These are phyloP conservation scores for Cheilosia pagana DNA, from an alignment of 2,888 invertebrate species.

Conservation along the genomic window DNA sequence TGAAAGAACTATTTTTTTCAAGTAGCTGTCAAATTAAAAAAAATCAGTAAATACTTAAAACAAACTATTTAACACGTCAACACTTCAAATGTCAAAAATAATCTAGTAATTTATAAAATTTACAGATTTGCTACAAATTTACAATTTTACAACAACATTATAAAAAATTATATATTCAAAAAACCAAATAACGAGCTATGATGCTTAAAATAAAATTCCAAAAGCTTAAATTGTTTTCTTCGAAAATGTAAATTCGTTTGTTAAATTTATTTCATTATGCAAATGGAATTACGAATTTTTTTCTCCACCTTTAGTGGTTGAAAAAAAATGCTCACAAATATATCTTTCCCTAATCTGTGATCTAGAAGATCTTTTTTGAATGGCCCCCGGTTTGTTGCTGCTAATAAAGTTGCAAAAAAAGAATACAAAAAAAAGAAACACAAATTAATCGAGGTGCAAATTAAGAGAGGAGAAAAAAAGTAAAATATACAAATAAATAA, in stretches of 20 bases:
- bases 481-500: slow-evolving; percentile 37
- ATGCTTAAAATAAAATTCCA: slow-evolving; percentile 16
- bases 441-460: slow-evolving; percentile 36
- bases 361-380: slow-evolving; percentile 30
- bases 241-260: slow-evolving; percentile 20
- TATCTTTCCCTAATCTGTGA: slow-evolving; percentile 23
- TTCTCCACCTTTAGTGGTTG: neutral
- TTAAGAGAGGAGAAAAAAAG: slow-evolving; percentile 37
- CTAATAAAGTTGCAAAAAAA: slow-evolving; percentile 16
- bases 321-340: neutral
- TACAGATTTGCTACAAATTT: no score
- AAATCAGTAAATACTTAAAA: no score
- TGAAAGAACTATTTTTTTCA: no score
- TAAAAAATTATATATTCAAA: neutral
- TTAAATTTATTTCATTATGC: slow-evolving; percentile 46
- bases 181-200: neutral
- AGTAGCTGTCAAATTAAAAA: no score
- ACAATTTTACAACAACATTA: no score
- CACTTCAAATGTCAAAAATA: no score
- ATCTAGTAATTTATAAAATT: no score
- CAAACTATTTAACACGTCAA: no score
- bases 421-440: neutral
- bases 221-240: slow-evolving; percentile 12
- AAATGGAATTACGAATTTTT: slow-evolving; percentile 33
- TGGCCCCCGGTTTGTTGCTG: slow-evolving; percentile 35